These are phyloP conservation scores for Scatophagus argus DNA, from an alignment of 2,113 vertebrate genomes.

Conservation along the genomic window DNA sequence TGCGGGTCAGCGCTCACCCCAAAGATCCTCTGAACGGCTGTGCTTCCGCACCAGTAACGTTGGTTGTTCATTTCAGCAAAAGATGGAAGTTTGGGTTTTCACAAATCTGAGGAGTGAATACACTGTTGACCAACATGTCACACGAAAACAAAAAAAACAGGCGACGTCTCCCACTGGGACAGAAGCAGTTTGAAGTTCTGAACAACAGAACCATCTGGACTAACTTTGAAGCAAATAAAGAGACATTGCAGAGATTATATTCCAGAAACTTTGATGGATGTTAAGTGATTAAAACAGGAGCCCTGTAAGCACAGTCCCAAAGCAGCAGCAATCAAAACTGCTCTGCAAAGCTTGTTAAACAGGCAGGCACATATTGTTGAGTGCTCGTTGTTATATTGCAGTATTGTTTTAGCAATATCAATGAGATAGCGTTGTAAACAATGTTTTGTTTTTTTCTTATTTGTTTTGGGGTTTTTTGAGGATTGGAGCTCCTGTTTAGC, in stretches of 20 bases:
- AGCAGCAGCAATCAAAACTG: not conserved
- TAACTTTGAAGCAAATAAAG: constrained; percentile 10
- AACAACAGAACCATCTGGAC: not conserved
- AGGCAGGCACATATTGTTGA: not conserved
- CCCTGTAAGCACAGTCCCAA: not conserved
- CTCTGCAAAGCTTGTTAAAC: not conserved
- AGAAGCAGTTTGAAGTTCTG: not conserved
- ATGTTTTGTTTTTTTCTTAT: no score
- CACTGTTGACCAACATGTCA: constrained; percentile 46
- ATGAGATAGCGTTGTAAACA: constrained; percentile 16
- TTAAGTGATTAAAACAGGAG: constrained; percentile 10
- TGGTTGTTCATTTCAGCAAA: not conserved
- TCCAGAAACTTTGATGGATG: not conserved
- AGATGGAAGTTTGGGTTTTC: not conserved
- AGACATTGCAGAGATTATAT: constrained; percentile 1
- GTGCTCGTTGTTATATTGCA: constrained; percentile 2
- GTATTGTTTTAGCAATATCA: constrained; percentile 12
- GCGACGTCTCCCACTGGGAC: not conserved
- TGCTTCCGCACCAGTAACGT: not conserved
- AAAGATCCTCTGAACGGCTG: constrained; percentile 21
- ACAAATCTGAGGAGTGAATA: constrained; percentile 14
- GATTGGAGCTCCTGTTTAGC: constrained; percentile 16
- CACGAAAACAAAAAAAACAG: no score
- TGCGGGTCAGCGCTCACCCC: constrained; percentile 37
- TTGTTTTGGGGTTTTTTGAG: no score